Evolutionary conservation across 2,888 invertebrate genomes (phyloP), one percentile per base, ranked within the genome.

Genomic region (Notodonta ziczac): DNA sequence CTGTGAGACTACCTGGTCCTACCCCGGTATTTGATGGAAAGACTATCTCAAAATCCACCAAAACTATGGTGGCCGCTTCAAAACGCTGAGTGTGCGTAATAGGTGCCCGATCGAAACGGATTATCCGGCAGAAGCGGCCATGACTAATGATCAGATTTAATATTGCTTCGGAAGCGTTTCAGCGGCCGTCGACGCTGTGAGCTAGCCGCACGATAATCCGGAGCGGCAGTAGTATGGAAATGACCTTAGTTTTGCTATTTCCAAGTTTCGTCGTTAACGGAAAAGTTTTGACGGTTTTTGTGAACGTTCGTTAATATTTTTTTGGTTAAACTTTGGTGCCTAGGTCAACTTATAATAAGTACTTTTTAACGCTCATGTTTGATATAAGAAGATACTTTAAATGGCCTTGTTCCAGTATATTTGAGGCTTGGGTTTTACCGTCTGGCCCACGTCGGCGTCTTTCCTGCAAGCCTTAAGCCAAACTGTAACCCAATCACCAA

Each of bases 91-190:
- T 73, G 65, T 73, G 74, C 74, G 70, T 71, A 73, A 75, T 76
- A 67, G 77, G 72, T 71, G 72, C 70, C 61, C 77, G 64, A 77
- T 78, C 75, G 77, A 76, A 74, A 65, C 57, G 79, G 81, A 79
- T 85, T 80, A 85, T 83, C 80, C 80, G 65, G 76, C 76, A 76
- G 78, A 78, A 81, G 77, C 81, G 70, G 76, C 72, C 78, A 78
- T 83, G 80, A 84, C 83, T 84, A 84, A 85, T 84, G 85, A 83
- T 81, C 78, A 78, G 77, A 80, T 83, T 83, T 81, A 78, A 81
- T 80, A 79, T 76, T 72, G 77, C 75, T 76, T 73, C 71, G 64
- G 75, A 68, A 70, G 67, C 77, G 64, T 64, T 74, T 60, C 60
- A 32, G 54, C 56, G 54, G 56, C 62, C 50, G 48, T 14, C 65